These are phyloP conservation scores for Anthoptus insignis DNA, from an alignment of 2,888 invertebrate species.

Conservation along the genomic window DNA sequence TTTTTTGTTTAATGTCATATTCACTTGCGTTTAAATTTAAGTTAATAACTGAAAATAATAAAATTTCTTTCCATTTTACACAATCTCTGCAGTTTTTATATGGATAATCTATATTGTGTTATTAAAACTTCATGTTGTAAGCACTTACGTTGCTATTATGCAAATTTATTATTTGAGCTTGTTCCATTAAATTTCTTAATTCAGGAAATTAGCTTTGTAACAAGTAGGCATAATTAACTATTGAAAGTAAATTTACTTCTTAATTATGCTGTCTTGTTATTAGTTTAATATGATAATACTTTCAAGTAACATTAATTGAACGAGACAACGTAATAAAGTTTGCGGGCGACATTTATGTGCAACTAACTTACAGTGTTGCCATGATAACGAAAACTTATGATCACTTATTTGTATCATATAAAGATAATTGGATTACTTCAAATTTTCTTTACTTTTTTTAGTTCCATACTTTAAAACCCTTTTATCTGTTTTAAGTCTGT, in stretches of 20 bases:
- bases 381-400: too few species aligned
- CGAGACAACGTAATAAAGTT: neutral
- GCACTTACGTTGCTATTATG: constrained; percentile 6
- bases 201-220: constrained; percentile 48
- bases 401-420: neutral
- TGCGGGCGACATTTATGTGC: too few species aligned
- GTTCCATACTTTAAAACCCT: too few species aligned
- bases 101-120: neutral
- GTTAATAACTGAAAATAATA: too few species aligned
- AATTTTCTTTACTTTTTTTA: too few species aligned
- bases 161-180: constrained; percentile 6
- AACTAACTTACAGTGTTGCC: too few species aligned
- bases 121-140: constrained; percentile 12
- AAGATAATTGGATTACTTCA: too few species aligned
- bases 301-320: neutral
- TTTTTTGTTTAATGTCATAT: neutral
- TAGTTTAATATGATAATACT: neutral
- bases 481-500: too few species aligned
- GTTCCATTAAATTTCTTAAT: constrained; percentile 11
- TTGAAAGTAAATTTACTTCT: constrained; percentile 52
- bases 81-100: neutral
- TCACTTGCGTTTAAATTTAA: neutral
- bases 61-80: neutral
- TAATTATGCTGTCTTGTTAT: constrained; percentile 46
- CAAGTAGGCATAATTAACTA: constrained; percentile 56